Base-by-base conservation (phyloP, 2,113 vertebrate species). In the Onychorhynchus coronatus region DNA sequence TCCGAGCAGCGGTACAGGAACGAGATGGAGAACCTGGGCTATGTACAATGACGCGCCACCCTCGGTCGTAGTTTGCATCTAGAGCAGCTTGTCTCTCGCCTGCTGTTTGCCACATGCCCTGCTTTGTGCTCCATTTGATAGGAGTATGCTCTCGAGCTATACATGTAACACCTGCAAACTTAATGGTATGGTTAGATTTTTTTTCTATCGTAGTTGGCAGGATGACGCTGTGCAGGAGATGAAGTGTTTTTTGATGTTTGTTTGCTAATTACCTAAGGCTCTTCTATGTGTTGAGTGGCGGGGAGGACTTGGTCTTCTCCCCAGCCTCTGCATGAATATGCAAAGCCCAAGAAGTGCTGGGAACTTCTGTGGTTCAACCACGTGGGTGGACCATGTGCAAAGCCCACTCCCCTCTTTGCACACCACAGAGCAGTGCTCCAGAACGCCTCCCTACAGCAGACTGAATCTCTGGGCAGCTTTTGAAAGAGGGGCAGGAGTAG, bases 1-100 rank as follows among this genome's bases (percentile, higher is more conserved):
- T 99, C 99, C 0, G 99, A 99, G 92, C 98, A 99, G 89, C 98
- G 99, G 52, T 99, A 99, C 95, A 98, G 99, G 95, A 99, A 96
- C 3, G 99, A 99, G 98, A 99, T 99, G 99, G 99, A 99, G 97
- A 99, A 98, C 93, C 99, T 99, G 71, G 99, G 99, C 66, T 99
- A 99, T 21, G 98, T 99, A 96, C 99, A 99, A 96, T 97, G 97
- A 97, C 21, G 71, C 46, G 3, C 55, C 74, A 4, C 65, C 83
- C 82, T 72, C 8, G 93, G 82, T 16, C 27, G 66, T 92, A 66
- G 25, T 85, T 63, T 95, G 93, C 87, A 39, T 66, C 74, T 95
- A 93, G 95, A 97, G 96, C 97, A 95, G 93, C 97, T 96, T 94
- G 83, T 95, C 95, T 98, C 95, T 98, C 58, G 95, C 98, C 97